Conservation (phyloP, 2,113 vertebrate species). For the Leucosticte australis region DNA sequence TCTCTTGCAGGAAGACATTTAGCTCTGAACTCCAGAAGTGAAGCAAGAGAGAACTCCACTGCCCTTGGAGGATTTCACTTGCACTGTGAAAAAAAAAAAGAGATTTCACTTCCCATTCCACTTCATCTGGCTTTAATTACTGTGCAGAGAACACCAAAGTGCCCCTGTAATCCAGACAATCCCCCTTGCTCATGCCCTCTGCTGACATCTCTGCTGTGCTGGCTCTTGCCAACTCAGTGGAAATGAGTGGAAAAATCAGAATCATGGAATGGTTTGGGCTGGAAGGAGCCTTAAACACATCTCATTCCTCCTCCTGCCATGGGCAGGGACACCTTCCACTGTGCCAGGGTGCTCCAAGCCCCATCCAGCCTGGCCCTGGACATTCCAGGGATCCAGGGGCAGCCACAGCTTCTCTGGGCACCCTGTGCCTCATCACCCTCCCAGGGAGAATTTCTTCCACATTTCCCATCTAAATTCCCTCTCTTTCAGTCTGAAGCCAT, state of each 20-base stretch:
- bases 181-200: not conserved
- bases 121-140: not conserved
- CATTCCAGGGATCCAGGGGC: not conserved
- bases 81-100: not conserved
- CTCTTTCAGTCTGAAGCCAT: not conserved
- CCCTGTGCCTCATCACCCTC: not conserved
- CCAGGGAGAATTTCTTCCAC: no score
- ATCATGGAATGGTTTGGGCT: not conserved
- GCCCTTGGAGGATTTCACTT: not conserved
- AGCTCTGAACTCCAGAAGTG: not conserved
- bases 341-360: rapidly evolving
- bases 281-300: not conserved
- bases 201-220: not conserved
- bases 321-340: not conserved
- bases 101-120: not conserved
- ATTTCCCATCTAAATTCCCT: not conserved
- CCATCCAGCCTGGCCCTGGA: rapidly evolving
- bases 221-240: not conserved
- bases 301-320: rapidly evolving
- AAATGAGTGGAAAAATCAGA: not conserved
- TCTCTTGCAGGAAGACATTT: not conserved
- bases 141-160: not conserved
- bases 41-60: not conserved
- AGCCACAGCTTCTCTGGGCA: not conserved
- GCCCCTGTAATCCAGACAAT: not conserved